Base-by-base conservation (phyloP, 2,113 vertebrate genomes). In the Neodontobutis hainanensis region DNA sequence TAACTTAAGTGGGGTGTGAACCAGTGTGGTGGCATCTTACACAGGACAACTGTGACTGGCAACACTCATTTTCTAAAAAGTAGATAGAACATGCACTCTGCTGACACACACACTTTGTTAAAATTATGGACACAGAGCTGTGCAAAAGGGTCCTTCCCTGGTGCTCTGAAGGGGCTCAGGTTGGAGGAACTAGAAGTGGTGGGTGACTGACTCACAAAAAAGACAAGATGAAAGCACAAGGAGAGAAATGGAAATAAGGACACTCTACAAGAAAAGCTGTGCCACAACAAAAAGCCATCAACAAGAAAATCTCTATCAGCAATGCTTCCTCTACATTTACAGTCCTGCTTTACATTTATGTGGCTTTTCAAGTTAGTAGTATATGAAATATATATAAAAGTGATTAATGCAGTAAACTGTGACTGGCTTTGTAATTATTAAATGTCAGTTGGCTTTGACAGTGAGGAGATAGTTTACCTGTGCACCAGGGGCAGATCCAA, bases 81-180 rank as follows among this genome's bases (percentile, higher is more conserved):
- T 11, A 69, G 43, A 15, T 7, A 40, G 46, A 64, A 68, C 83
- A 87, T 85, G 81, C 82, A 66, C 43, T 47, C 55, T 10, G 48
- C 50, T 19, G 27, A 65, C 61, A 56, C 57, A 71, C 56, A 61
- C 45, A 67, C n/a, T n/a, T n/a, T n/a, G n/a, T n/a, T n/a, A n/a
- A 97, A 96, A 93, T 96, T 94, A 93, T 96, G 94, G 92, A 96
- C 92, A 94, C 94, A 96, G 90, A 95, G 92, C 89, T 95, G 93
- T 92, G 94, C 94, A 94, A 95, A 93, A 71, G 93, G 95, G 84
- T 96, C 95, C 94, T 95, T 94, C 92, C 93, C 95, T 87, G 94
- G 92, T 81, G 93, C 92, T 94, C 92, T 95, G 94, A 94, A 94
- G 92, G 95, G 93, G 94, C 94, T 95, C 90, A 94, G 95, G 93